Evolutionary conservation across 2,797 vertebrate species (phyloP), one percentile per base, ranked within the genome.

Genomic region (Takifugu ocellatus): DNA sequence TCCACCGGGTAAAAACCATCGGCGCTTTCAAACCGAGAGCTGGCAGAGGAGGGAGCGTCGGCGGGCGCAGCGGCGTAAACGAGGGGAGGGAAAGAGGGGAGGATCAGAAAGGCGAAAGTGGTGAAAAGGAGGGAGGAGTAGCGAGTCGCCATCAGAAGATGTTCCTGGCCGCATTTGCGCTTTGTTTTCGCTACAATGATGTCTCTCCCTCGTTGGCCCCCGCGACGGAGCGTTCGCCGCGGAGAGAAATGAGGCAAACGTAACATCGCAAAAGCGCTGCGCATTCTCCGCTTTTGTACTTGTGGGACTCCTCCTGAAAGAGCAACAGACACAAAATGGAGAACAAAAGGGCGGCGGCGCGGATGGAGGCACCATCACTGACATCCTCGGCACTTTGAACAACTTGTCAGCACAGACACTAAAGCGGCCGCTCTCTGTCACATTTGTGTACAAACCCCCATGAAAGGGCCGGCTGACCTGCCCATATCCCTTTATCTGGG

Each of bases 391-490:
- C 91, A 97, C 95, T 96, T 96, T 95, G 93, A 97, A 95, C 92
- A 93, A 93, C 94, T 95, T 96, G 96, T 98, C 95, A 97, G 93
- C 88, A 89, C 87, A 87, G 90, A 94, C 92, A 88, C 91, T 92
- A 91, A 94, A 94, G 91, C 92, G 90, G 89, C 58, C 25, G 91
- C 93, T 91, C 94, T 94, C 94, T 96, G 95, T 96, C 95, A 95
- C 95, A 93, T 96, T 94, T 96, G 96, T 98, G 95, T 99, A 97
- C 95, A 94, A 94, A 97, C 93, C 91, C 36, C 93, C 93, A 76
- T 96, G 95, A 93, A 95, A 95, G 92, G 94, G 91, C 94, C 91
- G 93, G 93, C 94, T 98, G 96, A 97, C 95, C 95, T 94, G 94
- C 91, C 94, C 92, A 93, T 95, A 94, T 92, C 94, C 92, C 93